Base-by-base conservation (phyloP, 2,888 invertebrate species). In the Cheilosia scutellata region DNA sequence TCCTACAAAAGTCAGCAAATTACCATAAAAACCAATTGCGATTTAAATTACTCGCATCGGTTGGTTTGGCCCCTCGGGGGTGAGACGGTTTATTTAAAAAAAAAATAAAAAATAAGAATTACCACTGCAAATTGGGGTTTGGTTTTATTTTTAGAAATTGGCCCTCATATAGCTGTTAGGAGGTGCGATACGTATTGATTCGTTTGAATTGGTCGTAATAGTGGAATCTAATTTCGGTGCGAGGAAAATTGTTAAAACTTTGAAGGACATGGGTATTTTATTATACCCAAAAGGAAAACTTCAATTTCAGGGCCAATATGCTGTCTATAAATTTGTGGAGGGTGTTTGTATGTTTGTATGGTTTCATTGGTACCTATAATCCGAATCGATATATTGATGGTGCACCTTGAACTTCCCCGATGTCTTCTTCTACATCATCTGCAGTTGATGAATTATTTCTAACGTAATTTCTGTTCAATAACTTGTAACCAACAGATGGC, bases 11-110 rank as follows among this genome's bases (percentile, higher is more conserved):
- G 84, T 75, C 80, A 71, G 75, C 58, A 70, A 80, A 84, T 84
- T 84, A 80, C 84, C 80, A 80, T 84, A 80, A 84, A 84, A 84
- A 80, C 80, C 80, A 80, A 84, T 80, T 80, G 80, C 80, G 75
- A 80, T 84, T 79, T 84, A 84, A 84, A 80, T 84, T 84, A 80
- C 80, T 84, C 80, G 75, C 75, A 80, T 84, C 80, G 80, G 53
- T 84, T 71, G 60, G 66, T 20, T 70, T 42, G 40, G 20, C 29
- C 53, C 20, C n/a, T 44, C 49, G 31, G 6, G 51, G 20, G 7
- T 16, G 44, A 3, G 60, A 25, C 20, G 20, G 16, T 33, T 33
- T 33, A 33, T n/a, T 27, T 13, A 40, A 20, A 5, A 62, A 44
- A 29, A 62, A 40, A 37, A 37, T 16, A 29, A 42, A 42, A 44